A percentile compares a stretch with the other conserved stretches of the same genome.
Evolutionary conservation across 2,888 invertebrate species (phyloP).

Genomic region (Tinea pellionella): DNA sequence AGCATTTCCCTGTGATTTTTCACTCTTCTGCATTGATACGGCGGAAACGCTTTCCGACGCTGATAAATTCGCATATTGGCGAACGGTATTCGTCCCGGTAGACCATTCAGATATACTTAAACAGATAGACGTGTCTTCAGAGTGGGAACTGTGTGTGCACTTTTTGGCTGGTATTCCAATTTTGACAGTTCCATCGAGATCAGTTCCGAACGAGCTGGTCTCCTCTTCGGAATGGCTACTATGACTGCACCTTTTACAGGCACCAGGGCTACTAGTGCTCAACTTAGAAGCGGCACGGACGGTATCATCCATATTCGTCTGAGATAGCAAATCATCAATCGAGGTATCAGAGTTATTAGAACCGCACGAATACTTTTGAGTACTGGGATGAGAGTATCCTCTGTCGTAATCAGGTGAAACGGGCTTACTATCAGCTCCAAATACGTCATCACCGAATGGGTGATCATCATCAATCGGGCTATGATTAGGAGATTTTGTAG

Average conservation of each 20-base stretch:
- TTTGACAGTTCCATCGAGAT: constrained; percentile 84
- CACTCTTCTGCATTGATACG: constrained; percentile 71
- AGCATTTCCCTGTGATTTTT: constrained; percentile 65
- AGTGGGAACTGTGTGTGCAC: constrained; percentile 85
- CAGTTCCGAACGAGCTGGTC: constrained; percentile 81
- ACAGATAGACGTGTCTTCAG: constrained; percentile 88
- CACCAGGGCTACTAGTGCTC: constrained; percentile 58
- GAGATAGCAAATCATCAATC: constrained; percentile 71
- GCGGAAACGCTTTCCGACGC: constrained; percentile 75
- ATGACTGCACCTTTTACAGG: constrained; percentile 73
- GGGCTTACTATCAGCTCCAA: constrained; percentile 71
- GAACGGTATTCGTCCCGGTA: constrained; percentile 86
- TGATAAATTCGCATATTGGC: constrained; percentile 81
- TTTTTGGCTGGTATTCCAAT: constrained; percentile 83
- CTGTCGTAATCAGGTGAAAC: constrained; percentile 69
- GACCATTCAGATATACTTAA: constrained; percentile 90
- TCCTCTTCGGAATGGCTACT: constrained; percentile 81
- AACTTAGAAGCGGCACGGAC: constrained; percentile 60
- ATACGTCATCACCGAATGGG: constrained; percentile 71
- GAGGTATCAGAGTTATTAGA: constrained; percentile 75
- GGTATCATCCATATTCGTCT: constrained; percentile 70
- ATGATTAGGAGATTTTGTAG: constrained; percentile 70
- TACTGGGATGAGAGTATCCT: constrained; percentile 46
- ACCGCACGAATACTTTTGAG: constrained; percentile 61
- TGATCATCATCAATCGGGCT: constrained; percentile 73